phyloP scores from a whole-genome alignment of 2,888 invertebrate genomes.

The Agrotis puta region DNA sequence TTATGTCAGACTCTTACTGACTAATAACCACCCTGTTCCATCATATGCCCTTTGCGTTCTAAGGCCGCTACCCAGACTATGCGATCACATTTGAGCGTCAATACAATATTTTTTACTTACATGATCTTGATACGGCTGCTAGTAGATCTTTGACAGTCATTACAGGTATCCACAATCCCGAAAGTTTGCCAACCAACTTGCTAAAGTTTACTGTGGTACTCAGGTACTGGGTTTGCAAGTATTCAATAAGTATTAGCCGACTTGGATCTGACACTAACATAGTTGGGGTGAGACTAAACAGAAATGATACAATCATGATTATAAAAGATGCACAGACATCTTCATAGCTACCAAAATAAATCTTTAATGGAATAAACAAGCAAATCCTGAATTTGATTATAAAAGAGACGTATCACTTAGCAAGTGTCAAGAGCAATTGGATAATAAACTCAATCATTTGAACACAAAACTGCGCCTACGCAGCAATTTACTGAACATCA shows the following conservation, averaged over 20 bases:
- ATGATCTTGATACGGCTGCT: too few relatives aligned
- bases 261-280: not conserved
- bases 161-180: too few relatives aligned
- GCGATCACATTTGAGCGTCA: not conserved
- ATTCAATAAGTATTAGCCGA: not conserved
- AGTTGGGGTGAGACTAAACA: not conserved
- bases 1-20: too few relatives aligned
- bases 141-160: too few relatives aligned
- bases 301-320: not conserved
- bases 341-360: slow-evolving; percentile 24
- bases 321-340: not conserved
- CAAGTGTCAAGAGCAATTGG: slow-evolving; percentile 70
- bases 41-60: too few relatives aligned
- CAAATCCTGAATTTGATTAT: slow-evolving; percentile 56
- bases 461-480: slow-evolving; percentile 65
- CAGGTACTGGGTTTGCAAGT: too few relatives aligned
- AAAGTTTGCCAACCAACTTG: too few relatives aligned
- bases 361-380: slow-evolving; percentile 26
- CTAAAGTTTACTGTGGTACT: too few relatives aligned
- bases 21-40: too few relatives aligned
- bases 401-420: slow-evolving; percentile 64
- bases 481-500: slow-evolving; percentile 38
- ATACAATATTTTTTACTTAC: not conserved
- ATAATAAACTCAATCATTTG: slow-evolving; percentile 65
- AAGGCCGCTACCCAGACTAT: too few relatives aligned